A percentile compares a stretch with the other conserved stretches of the same genome.
Conservation (phyloP, 2,113 vertebrate species). For the Rhynchomys soricoides region DNA sequence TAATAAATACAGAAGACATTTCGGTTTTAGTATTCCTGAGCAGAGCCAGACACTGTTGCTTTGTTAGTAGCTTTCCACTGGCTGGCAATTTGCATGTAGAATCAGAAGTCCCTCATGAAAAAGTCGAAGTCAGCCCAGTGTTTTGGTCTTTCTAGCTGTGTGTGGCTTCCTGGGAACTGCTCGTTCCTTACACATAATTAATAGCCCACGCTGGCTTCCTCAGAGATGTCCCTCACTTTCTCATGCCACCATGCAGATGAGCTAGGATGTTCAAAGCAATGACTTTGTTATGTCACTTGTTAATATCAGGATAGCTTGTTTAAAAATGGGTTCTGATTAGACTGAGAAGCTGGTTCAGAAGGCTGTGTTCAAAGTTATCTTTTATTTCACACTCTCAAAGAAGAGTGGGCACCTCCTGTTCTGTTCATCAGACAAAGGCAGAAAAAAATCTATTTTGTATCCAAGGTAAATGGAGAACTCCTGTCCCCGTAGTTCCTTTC, state of each 20-base stretch:
- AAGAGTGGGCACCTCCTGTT: slow-evolving; percentile 22
- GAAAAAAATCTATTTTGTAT: slow-evolving; percentile 51
- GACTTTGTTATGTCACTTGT: slow-evolving; percentile 17
- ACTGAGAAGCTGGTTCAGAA: background rate
- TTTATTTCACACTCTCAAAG: slow-evolving; percentile 26
- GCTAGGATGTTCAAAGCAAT: background rate
- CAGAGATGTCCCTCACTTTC: background rate
- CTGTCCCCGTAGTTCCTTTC: background rate
- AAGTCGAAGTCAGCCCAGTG: background rate
- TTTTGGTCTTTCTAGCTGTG: background rate
- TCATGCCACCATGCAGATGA: background rate
- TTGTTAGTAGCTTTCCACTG: slow-evolving; percentile 16
- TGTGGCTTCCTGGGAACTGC: background rate
- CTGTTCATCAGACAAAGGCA: slow-evolving; percentile 52
- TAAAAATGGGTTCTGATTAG: slow-evolving; percentile 57
- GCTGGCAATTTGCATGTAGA: slow-evolving; percentile 1
- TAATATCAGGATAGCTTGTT: slow-evolving; percentile 34
- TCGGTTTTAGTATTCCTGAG: slow-evolving; percentile 55
- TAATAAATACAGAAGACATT: slow-evolving; percentile 42
- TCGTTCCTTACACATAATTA: background rate
- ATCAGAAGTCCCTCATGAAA: background rate
- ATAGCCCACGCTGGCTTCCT: slow-evolving; percentile 6
- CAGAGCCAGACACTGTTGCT: background rate
- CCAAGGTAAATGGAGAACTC: slow-evolving; percentile 13
- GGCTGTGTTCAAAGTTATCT: background rate